These are phyloP conservation scores for Archilochus colubris DNA, from an alignment of 2,113 vertebrate species.

Conservation along the genomic window DNA sequence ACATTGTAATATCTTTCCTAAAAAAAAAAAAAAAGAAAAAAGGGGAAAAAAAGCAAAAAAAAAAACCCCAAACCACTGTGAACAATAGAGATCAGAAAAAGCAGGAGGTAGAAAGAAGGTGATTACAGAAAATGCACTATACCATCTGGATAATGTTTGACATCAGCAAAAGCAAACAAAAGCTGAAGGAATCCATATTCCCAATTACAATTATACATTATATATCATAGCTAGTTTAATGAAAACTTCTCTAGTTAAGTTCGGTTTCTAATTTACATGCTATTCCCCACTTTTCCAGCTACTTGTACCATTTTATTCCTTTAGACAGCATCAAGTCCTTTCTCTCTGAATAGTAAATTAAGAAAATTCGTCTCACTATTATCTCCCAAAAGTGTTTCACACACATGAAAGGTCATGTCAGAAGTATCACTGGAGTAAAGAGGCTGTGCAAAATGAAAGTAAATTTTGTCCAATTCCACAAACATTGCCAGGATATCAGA, in stretches of 20 bases:
- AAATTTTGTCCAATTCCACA: neutral
- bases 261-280: neutral
- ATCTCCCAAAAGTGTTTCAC: neutral
- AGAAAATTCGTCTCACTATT: neutral
- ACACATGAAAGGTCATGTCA: neutral
- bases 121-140: conserved; percentile 16
- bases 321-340: neutral
- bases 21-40: fast-evolving
- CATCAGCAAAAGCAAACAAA: conserved; percentile 55
- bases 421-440: neutral
- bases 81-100: neutral
- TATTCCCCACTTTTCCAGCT: neutral
- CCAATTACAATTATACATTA: neutral
- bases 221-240: neutral
- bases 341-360: neutral
- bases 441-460: neutral
- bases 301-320: neutral
- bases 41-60: too few species aligned
- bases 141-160: conserved; percentile 37
- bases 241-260: neutral
- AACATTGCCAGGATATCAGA: neutral
- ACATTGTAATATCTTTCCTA: neutral
- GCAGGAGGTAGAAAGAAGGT: neutral
- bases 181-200: neutral
- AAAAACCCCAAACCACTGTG: fast-evolving